A percentile compares a stretch with the other conserved stretches of the same genome.
Conservation (phyloP, 1,140 invertebrate genomes). For the Elysia chlorotica region DNA sequence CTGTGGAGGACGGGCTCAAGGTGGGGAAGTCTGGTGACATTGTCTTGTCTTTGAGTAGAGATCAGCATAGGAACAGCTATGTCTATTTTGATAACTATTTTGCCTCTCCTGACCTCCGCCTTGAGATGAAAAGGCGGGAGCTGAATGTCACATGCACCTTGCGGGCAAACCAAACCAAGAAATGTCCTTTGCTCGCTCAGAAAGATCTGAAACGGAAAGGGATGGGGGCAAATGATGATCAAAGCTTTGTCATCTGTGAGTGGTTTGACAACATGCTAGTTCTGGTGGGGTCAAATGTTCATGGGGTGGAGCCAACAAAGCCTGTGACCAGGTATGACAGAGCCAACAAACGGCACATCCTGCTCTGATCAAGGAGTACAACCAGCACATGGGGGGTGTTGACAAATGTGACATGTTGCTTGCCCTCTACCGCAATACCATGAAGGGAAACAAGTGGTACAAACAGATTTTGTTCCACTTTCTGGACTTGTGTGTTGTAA, state of each 20-base stretch:
- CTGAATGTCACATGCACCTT: not conserved
- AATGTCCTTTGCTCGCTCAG: not conserved
- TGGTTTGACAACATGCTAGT: not conserved
- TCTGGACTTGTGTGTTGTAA: not conserved
- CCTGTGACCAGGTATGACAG: not conserved
- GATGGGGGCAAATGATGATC: not conserved
- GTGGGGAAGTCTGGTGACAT: not conserved
- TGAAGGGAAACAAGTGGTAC: not conserved
- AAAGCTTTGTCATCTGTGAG: not conserved
- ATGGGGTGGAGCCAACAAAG: not conserved
- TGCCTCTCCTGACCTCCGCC: not conserved
- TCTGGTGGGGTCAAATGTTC: not conserved
- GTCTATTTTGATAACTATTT: not conserved
- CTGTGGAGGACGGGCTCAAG: not conserved
- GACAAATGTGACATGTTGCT: not conserved
- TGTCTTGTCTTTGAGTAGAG: not conserved
- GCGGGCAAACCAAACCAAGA: not conserved
- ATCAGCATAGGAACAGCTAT: not conserved
- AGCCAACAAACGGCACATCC: not conserved
- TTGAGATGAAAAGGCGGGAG: not conserved
- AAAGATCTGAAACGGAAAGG: not conserved
- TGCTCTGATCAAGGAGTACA: not conserved
- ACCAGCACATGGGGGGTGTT: not conserved
- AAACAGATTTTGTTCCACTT: not conserved
- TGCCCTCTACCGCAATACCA: not conserved